Conservation (phyloP, 2,113 vertebrate genomes). For the Eublepharis macularius region DNA sequence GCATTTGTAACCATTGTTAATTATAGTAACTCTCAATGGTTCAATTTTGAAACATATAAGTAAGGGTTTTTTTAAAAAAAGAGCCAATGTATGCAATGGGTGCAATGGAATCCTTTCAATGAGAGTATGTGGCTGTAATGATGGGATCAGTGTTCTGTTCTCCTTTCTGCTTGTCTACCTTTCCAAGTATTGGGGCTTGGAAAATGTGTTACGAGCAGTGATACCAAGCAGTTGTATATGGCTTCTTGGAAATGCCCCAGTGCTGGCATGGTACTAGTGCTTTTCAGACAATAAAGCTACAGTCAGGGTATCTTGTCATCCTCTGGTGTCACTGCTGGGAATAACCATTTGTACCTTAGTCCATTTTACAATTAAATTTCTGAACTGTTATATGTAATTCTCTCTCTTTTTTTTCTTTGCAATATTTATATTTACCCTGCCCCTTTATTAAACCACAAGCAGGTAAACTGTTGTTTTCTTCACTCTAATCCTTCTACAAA, state of each 20-base stretch:
- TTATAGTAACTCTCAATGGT: neutral
- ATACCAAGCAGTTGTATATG: neutral
- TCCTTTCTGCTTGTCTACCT: too few relatives aligned
- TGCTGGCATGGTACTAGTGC: neutral
- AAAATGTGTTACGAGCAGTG: too few relatives aligned
- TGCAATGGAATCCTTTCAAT: neutral
- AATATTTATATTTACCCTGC: too few relatives aligned
- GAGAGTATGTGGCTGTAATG: neutral
- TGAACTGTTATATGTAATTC: neutral
- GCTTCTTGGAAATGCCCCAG: accelerated
- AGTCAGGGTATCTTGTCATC: neutral
- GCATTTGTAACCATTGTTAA: neutral
- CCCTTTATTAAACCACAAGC: too few relatives aligned
- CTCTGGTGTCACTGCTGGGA: neutral
- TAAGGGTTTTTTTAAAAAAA: neutral
- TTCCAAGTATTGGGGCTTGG: too few relatives aligned
- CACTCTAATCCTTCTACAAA: too few relatives aligned
- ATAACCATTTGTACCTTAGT: neutral
- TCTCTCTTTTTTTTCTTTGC: too few relatives aligned
- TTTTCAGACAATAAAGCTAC: conserved; percentile 1
- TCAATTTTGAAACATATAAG: neutral
- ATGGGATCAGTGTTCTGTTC: too few relatives aligned
- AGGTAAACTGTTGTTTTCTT: too few relatives aligned
- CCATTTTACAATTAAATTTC: neutral
- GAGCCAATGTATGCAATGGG: neutral